A percentile compares a stretch with the other conserved stretches of the same genome.
phyloP scores from a whole-genome alignment of 2,888 invertebrate genomes.

The Ellobium chinense region DNA sequence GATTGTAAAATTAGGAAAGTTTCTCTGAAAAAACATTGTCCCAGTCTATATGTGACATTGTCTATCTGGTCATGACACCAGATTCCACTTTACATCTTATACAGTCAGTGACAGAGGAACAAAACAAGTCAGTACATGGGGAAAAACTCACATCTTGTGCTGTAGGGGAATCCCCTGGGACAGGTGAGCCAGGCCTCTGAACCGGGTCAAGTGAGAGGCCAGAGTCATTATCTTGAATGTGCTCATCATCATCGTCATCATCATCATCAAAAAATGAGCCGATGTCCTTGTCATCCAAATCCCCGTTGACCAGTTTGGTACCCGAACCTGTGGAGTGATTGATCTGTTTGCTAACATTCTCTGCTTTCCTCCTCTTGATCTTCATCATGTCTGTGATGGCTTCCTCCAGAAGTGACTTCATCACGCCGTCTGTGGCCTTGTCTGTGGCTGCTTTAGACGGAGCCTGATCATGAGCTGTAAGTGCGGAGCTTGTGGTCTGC shows the following conservation, averaged over 20 bases:
- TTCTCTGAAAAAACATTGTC: no score
- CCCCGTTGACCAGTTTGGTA: slow-evolving; percentile 4
- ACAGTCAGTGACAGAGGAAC: no score
- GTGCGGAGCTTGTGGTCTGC: not conserved
- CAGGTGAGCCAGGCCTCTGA: slow-evolving; percentile 64
- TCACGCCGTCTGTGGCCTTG: slow-evolving; percentile 63
- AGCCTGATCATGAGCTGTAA: not conserved
- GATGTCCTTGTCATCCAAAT: slow-evolving; percentile 23
- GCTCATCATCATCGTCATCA: slow-evolving; percentile 21
- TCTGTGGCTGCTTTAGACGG: slow-evolving; percentile 2
- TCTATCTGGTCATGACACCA: no score
- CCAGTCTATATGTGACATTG: no score
- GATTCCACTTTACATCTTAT: no score
- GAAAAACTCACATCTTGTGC: slow-evolving; percentile 46
- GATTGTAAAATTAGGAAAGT: no score
- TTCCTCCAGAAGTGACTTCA: slow-evolving; percentile 69
- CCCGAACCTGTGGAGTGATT: not conserved
- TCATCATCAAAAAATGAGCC: not conserved
- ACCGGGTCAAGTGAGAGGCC: slow-evolving; percentile 48
- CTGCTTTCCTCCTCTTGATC: slow-evolving; percentile 54
- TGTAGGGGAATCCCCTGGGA: slow-evolving; percentile 55
- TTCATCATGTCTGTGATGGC: slow-evolving; percentile 72
- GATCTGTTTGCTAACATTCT: not conserved
- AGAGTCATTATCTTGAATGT: slow-evolving; percentile 33
- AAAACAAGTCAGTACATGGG: no score